Evolutionary conservation across 2,113 vertebrate genomes (phyloP), one percentile per base, ranked within the genome.

Genomic region (Rhizomys pruinosus): DNA sequence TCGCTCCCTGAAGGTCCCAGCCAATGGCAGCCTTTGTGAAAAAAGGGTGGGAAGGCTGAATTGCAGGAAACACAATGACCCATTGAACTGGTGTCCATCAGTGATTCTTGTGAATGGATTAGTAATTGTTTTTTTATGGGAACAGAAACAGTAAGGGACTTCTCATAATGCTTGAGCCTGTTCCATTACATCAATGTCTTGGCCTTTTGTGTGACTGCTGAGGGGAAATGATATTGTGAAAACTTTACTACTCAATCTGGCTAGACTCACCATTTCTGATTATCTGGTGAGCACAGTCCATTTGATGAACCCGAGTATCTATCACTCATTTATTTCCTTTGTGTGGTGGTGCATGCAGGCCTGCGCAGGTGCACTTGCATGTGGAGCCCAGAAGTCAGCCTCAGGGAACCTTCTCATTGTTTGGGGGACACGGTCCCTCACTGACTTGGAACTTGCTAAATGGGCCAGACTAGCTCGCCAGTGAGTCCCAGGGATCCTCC

Each of bases 11-110:
- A 89, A 69, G 37, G 64, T 19, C 61, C 61, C 39, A 92, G 86
- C 93, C 90, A 96, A 87, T 96, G 85, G 87, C 39, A 84, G 47
- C 16, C 25, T 55, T 80, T 86, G n/a, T 93, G 88, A 93, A 95
- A 93, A 94, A 95, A 68, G 63, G 81, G 84, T 96, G 92, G 93
- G 90, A 95, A 96, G 86, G 95, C 71, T 89, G 82, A 88, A 88
- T 96, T 71, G 37, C 74, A 89, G 93, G 89, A 96, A 97, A 93
- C 78, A 81, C 80, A 92, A 27, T 89, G 90, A 76, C 74, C 68
- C 32, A 52, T 69, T 96, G 93, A 95, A 93, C 66, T 93, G 78
- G 82, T 96, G 61, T 96, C 96, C 57, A 69, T 94, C 79, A 84
- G 57, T 89, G 93, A 94, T 73, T 84, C 72, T 71, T 68, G 15